Conservation (phyloP, 2,797 vertebrate species). For the Lates japonicus region DNA sequence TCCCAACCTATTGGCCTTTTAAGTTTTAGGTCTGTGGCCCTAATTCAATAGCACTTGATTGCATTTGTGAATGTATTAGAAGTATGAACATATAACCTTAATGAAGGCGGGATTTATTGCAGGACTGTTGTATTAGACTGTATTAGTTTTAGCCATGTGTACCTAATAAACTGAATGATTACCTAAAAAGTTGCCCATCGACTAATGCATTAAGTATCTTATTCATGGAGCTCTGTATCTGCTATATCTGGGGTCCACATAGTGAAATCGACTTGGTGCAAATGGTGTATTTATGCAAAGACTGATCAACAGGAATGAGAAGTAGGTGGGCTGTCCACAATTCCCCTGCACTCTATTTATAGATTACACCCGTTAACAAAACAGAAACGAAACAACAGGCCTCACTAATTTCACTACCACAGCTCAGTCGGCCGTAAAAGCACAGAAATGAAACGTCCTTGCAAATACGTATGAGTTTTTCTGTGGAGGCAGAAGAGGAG, state of each 20-base stretch:
- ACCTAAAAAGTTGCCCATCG: too few species aligned
- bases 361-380: neutral
- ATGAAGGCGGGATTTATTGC: neutral
- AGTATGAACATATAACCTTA: neutral
- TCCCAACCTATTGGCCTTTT: too few species aligned
- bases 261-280: neutral
- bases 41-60: too few species aligned
- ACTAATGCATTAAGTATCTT: neutral
- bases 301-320: neutral
- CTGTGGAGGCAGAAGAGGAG: neutral
- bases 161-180: neutral
- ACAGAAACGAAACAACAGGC: constrained; percentile 26
- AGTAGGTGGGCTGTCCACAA: neutral
- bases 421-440: neutral
- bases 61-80: too few species aligned
- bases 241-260: neutral
- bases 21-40: too few species aligned
- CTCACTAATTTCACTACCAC: constrained; percentile 14
- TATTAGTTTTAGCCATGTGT: neutral
- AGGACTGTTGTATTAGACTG: neutral
- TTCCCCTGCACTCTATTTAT: neutral
- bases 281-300: constrained; percentile 17
- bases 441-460: constrained; percentile 14
- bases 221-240: neutral
- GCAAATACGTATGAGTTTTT: neutral